A percentile compares a stretch with the other conserved stretches of the same genome.
Evolutionary conservation across 1,140 invertebrate species (phyloP).

Genomic region (Dufourea novaeangliae): DNA sequence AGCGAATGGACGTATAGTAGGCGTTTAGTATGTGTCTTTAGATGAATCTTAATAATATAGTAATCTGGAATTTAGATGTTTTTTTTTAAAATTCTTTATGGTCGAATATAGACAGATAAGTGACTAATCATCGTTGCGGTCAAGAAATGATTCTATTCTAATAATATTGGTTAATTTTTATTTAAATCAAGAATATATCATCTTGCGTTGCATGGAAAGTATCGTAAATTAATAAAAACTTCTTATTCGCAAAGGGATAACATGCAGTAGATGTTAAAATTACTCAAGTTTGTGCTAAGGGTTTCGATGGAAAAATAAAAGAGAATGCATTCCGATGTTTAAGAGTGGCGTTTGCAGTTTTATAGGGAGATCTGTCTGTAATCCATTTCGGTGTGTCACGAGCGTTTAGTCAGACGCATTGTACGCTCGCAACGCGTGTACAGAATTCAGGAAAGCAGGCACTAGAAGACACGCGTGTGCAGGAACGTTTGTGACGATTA

Average conservation of each 20-base stretch:
- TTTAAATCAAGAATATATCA: too few relatives aligned
- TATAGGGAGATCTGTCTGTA: too few relatives aligned
- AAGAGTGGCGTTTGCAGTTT: not conserved
- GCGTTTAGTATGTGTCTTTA: not conserved
- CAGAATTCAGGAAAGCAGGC: constrained; percentile 14
- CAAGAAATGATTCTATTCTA: too few relatives aligned
- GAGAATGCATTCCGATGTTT: not conserved
- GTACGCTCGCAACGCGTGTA: not conserved
- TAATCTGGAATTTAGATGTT: not conserved
- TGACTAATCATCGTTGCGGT: too few relatives aligned
- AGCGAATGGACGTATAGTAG: not conserved
- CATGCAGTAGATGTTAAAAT: too few relatives aligned
- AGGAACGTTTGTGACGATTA: constrained; percentile 14
- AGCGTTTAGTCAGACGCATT: constrained; percentile 5
- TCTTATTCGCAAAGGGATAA: too few relatives aligned
- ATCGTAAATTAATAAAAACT: too few relatives aligned
- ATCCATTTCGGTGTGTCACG: not conserved
- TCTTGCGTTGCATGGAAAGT: too few relatives aligned
- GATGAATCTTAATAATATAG: not conserved
- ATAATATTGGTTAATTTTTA: too few relatives aligned
- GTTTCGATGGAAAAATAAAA: not conserved
- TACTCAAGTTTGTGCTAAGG: too few relatives aligned
- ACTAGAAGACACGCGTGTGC: not conserved
- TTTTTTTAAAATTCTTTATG: too few relatives aligned
- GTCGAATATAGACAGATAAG: too few relatives aligned